Base-by-base conservation (phyloP, 2,888 invertebrate genomes). In the Scaptomyza cyrtandrae region DNA sequence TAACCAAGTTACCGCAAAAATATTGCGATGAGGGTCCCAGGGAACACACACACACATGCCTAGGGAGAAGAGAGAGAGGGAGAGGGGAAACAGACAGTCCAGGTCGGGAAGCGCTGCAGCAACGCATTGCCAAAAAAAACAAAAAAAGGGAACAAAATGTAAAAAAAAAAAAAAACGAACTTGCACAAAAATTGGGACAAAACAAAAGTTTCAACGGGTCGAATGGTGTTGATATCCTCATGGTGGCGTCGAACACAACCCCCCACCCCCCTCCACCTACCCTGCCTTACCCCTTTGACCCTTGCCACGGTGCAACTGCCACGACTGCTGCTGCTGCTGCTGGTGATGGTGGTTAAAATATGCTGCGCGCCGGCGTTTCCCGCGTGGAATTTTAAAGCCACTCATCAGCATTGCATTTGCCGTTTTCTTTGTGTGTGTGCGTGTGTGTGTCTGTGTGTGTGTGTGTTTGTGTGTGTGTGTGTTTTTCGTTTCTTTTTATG, bases 191-290 rank as follows among this genome's bases (percentile, higher is more conserved):
- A 85, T 79, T 88, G 88, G 88, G 80, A 86, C 89, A 85, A 89
- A 87, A 89, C 80, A 77, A 78, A 75, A 81, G 78, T 80, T 71
- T 64, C 74, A 83, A 71, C 72, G 70, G 70, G 52, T 70, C 65
- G 76, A 80, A 78, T 78, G 86, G 83, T 76, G 84, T 86, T 83
- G 80, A 88, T 86, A 83, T 88, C 83, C 86, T 83, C 84, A 61
- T 69, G 76, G 72, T 71, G 80, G 77, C 77, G 54, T 67, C 45
- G 58, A n/a, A n/a, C n/a, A n/a, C 19, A 19, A 2, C 55, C 24
- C 2, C 16, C 14, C 24, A 16, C n/a, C 33, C 19, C 33, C 24
- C 24, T 35, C 16, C 33, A 9, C 19, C 5, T 4, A n/a, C 46
- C 48, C 1, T 3, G 6, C 14, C 14, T 13, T 6, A 9, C 11